Evolutionary conservation across 2,888 invertebrate species (phyloP).

Genomic region (Scaptodrosophila latifasciaeformis): DNA sequence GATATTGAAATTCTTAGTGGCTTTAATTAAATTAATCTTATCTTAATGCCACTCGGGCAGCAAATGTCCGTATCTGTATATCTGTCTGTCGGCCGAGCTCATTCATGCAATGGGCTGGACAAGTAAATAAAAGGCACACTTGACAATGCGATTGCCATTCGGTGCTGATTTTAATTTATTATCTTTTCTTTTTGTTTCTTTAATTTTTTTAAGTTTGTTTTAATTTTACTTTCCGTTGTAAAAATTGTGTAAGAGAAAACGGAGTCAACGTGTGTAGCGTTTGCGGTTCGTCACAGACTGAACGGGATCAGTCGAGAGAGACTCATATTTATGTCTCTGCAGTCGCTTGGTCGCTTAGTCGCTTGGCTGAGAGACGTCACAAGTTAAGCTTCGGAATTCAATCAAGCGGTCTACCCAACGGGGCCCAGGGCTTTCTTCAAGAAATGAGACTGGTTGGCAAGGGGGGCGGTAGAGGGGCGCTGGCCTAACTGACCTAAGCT

Average conservation of each 20-base stretch:
- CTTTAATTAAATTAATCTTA: slow-evolving; percentile 25
- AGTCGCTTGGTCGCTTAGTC: background rate
- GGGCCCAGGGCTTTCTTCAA: too few relatives aligned
- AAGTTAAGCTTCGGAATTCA: background rate
- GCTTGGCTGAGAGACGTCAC: background rate
- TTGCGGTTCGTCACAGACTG: slow-evolving; percentile 57
- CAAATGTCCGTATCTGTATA: too few relatives aligned
- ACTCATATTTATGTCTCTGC: slow-evolving; percentile 54
- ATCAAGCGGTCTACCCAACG: background rate
- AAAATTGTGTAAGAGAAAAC: too few relatives aligned
- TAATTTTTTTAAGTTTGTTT: background rate
- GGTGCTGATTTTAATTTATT: too few relatives aligned
- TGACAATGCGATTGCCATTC: background rate
- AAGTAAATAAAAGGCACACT: too few relatives aligned
- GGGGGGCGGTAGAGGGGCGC: too few relatives aligned
- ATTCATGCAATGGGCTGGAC: too few relatives aligned
- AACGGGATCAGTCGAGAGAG: slow-evolving; percentile 42
- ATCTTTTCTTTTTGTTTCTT: background rate
- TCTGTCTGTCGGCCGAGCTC: too few relatives aligned
- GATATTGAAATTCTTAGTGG: too few relatives aligned
- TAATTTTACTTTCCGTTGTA: too few relatives aligned
- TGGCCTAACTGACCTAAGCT: background rate
- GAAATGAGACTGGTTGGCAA: too few relatives aligned
- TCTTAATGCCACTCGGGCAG: too few relatives aligned
- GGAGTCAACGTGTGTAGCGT: slow-evolving; percentile 17